Base-by-base conservation (phyloP, 2,797 vertebrate genomes). In the Neosilurus hyrtlii region DNA sequence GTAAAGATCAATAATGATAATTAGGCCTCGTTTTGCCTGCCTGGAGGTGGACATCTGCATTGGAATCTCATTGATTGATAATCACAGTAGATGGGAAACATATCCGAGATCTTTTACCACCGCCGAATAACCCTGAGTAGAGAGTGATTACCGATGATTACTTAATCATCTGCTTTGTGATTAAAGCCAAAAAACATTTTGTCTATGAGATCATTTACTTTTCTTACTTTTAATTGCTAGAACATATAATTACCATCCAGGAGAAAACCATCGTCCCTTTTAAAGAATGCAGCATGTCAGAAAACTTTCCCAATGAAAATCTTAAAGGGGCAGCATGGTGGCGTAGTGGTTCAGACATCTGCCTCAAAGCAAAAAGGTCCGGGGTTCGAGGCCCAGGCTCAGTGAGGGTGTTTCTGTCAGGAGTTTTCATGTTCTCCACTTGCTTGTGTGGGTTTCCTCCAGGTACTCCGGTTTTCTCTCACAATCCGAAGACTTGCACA, bases 1-100 rank as follows among this genome's bases (percentile, higher is more conserved):
- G 71, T 77, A 43, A 22, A 79, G 86, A 90, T 91, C 89, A 9
- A 91, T 91, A 89, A 91, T 90, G 90, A 75, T 90, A 90, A 88
- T 88, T 80, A 84, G 86, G 68, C 84, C 84, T 80, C 75, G 43
- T 83, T 78, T 30, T 62, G 80, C 81, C 66, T 79, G 82, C 82
- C 75, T 66, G 68, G 71, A 72, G 86, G 86, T 83, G 80, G 61
- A 84, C 78, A 86, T 87, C 89, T 88, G 73, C 87, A 89, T 87
- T 83, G 80, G 57, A 82, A 71, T 76, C 67, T 30, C 54, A 88
- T 90, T 83, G 80, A 90, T 88, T 77, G 26, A 8, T 52, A 66
- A 81, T 81, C 85, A 86, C 85, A 56, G 70, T 43, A 85, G 85
- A 89, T 87, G 37, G 87, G 86, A 87, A 88, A 88, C 83, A 82